Conservation (phyloP, 2,113 vertebrate species). For the Pseudopodoces humilis region DNA sequence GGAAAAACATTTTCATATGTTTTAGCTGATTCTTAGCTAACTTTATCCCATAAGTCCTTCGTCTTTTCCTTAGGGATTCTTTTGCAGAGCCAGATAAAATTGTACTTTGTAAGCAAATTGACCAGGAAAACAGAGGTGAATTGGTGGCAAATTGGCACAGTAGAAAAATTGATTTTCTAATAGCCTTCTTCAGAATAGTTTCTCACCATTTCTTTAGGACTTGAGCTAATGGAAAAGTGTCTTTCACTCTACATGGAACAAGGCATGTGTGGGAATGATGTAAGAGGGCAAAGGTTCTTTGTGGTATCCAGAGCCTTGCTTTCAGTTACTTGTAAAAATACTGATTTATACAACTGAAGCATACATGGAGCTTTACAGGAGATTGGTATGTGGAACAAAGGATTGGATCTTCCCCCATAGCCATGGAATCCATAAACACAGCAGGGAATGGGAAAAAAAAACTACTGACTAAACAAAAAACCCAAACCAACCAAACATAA, state of each 20-base stretch:
- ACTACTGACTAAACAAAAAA: not conserved
- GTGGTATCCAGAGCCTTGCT: not conserved
- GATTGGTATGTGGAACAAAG: not conserved
- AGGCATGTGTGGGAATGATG: not conserved
- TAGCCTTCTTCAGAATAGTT: not conserved
- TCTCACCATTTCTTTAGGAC: not conserved
- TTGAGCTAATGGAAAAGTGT: not conserved
- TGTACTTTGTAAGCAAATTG: not conserved
- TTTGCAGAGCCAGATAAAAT: not conserved
- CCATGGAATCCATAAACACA: not conserved
- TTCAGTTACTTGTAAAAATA: conserved; percentile 1
- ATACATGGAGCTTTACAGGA: not conserved
- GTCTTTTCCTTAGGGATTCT: not conserved
- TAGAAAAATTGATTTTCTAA: not conserved
- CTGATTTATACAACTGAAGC: not conserved
- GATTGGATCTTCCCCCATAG: not conserved
- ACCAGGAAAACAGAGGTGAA: not conserved
- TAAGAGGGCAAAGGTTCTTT: not conserved
- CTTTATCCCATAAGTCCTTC: not conserved
- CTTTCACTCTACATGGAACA: not conserved
- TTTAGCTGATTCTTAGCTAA: not conserved
- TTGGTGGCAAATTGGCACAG: not conserved
- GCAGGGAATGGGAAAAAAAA: not conserved
- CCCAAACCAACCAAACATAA: not conserved
- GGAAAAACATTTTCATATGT: not conserved